These are phyloP conservation scores for Quadroppia sp. DNA, from an alignment of 2,888 invertebrate genomes.

Conservation along the genomic window DNA sequence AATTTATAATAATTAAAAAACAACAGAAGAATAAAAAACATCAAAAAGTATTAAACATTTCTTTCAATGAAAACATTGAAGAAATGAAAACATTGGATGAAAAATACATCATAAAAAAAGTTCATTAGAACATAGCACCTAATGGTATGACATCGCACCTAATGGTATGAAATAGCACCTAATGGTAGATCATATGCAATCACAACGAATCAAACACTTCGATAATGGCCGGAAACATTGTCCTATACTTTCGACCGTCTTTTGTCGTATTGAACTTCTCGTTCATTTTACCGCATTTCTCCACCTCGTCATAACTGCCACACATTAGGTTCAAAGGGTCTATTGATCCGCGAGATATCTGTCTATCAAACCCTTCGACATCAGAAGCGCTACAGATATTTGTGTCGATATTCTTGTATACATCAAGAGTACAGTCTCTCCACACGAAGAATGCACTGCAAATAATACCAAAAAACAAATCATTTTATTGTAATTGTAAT, in stretches of 20 bases:
- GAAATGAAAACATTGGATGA: too few relatives aligned
- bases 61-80: too few relatives aligned
- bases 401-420: neutral
- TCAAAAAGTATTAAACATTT: too few relatives aligned
- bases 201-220: neutral
- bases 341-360: neutral
- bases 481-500: neutral
- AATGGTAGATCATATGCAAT: too few relatives aligned
- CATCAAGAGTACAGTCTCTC: neutral
- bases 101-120: too few relatives aligned
- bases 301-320: neutral
- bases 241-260: neutral
- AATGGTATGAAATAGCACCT: too few relatives aligned
- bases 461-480: neutral
- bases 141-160: too few relatives aligned
- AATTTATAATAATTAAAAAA: too few relatives aligned
- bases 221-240: neutral
- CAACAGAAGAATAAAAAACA: too few relatives aligned
- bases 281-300: neutral
- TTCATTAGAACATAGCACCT: too few relatives aligned
- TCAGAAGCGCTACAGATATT: too few relatives aligned
- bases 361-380: neutral
- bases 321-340: neutral
- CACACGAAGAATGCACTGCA: neutral
- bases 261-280: neutral